Evolutionary conservation across 2,797 vertebrate genomes (phyloP), one percentile per base, ranked within the genome.

Genomic region (Clarias fuscus): DNA sequence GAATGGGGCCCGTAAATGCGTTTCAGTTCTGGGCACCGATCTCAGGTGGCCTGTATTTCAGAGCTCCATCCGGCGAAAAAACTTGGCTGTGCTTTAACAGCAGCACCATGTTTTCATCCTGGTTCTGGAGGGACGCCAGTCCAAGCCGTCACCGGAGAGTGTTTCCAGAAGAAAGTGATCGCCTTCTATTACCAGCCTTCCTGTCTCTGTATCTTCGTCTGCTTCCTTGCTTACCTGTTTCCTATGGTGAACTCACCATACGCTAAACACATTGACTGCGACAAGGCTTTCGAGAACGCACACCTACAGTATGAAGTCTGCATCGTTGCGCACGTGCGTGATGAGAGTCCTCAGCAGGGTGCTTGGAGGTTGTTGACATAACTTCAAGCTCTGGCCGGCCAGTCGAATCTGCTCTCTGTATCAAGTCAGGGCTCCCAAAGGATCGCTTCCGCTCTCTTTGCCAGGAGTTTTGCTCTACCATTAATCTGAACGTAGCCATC

Each of bases 401-500:
- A 93, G 92, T 87, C 91, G 88, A 87, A 89, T 91, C 90, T 92
- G 92, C 89, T 90, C 88, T 90, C 89, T 88, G 87, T 87, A 92
- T 91, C 89, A 91, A 88, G 61, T 71, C 22, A 59, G 58, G 43
- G 48, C 85, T 91, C 90, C 87, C 88, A 62, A 72, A 85, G 72
- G 83, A 79, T 80, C 67, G 53, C 59, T 85, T 84, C 68, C 77
- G 83, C 85, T 67, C 40, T 37, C 59, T 80, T 77, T 84, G 83
- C 85, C 89, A 89, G 80, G 86, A 90, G 90, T 90, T 85, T 91
- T 90, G 92, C 93, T 91, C 91, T 91, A 5, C 91, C 91, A 90
- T 93, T 91, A 92, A 90, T 94, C 93, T 93, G 92, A 93, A 88
- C 86, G 73, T 89, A 90, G 88, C 89, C 90, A 89, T 87, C 78